These are phyloP conservation scores for Thripadectes ignobilis DNA, from an alignment of 2,797 vertebrate genomes.

Conservation along the genomic window DNA sequence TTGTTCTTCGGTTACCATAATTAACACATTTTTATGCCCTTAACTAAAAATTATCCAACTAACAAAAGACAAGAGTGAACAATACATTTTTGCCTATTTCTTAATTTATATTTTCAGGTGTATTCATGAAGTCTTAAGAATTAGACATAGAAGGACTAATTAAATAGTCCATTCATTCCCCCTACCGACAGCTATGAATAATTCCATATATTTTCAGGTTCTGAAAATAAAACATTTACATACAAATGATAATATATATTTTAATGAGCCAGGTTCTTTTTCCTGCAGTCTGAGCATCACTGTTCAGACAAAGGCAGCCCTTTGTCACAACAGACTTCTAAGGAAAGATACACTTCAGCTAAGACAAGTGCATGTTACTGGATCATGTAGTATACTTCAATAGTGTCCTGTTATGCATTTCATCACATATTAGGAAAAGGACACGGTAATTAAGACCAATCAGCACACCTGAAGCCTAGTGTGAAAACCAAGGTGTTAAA, in stretches of 20 bases:
- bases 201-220: neutral
- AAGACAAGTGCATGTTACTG: fast-evolving
- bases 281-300: neutral
- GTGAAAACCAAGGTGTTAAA: neutral
- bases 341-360: neutral
- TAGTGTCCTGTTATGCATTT: neutral
- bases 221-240: constrained; percentile 16
- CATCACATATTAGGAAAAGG: neutral
- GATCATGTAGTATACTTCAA: neutral
- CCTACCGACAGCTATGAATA: neutral
- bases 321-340: neutral
- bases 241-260: constrained; percentile 15
- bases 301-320: neutral
- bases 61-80: neutral
- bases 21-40: neutral
- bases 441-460: neutral
- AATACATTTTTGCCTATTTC: neutral
- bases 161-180: constrained; percentile 6
- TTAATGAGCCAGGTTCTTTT: constrained; percentile 1
- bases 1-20: neutral
- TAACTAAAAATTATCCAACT: neutral
- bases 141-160: neutral
- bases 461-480: neutral
- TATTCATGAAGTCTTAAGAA: neutral
- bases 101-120: constrained; percentile 8